Evolutionary conservation across 2,113 vertebrate species (phyloP), one percentile per base, ranked within the genome.

Genomic region (Halichoeres trimaculatus): DNA sequence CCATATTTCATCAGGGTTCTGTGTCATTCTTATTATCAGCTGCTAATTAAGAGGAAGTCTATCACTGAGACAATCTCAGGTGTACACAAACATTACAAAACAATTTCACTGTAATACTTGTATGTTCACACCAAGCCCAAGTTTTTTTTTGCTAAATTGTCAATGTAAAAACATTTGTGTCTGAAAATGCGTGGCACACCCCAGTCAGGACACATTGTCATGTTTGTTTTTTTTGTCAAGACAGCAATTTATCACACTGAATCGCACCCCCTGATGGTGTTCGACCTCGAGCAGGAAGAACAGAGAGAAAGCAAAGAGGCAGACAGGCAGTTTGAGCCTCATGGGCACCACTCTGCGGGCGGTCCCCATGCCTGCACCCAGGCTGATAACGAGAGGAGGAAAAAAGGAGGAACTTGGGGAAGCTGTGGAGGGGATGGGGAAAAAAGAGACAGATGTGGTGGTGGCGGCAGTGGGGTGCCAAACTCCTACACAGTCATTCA

Each of bases 361-460:
- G 81, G 89, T 82, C 85, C 50, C 41, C 45, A 57, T 66, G 89
- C 76, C 90, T 92, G 90, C 75, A 72, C 75, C 85, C 75, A 10
- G 65, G 13, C 88, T 92, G 90, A 92, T 92, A 92, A 90, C 80
- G 17, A 71, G 51, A 66, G 52, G 65, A 54, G 51, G 70, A 43
- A 67, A 74, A 80, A 83, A 82, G 69, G 26, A 66, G 63, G 54
- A 74, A 76, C 54, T 47, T 12, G 56, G 70, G 66, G 77, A 45
- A 74, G 38, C 64, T 61, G 50, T 8, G 20, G 48, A 40, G 36
- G 67, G 80, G 48, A 35, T 35, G 64, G 78, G 50, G 22, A 23
- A 52, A 52, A 64, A 20, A 60, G 34, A 35, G 22, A 61, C 38
- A 64, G 47, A 65, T 24, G 7, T 41, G 51, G 30, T 70, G 48